phyloP scores from a whole-genome alignment of 2,888 invertebrate genomes.

The Hymenopus coronatus region DNA sequence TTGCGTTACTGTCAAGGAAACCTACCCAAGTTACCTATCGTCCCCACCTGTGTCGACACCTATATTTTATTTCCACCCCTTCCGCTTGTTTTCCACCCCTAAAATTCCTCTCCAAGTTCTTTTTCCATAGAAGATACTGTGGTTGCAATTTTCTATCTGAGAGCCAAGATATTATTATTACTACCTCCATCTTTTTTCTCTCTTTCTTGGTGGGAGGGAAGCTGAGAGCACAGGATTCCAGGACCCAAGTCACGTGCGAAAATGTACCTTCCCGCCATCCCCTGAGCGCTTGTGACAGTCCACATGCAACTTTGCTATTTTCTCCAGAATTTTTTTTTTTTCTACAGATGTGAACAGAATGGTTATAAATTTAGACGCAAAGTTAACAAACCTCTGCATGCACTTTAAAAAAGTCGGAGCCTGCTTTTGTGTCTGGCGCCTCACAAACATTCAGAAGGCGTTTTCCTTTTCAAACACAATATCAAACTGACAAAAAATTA shows the following conservation, averaged over 20 bases:
- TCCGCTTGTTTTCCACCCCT: background rate
- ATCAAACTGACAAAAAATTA: too few relatives aligned
- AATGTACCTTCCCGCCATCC: background rate
- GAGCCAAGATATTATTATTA: background rate
- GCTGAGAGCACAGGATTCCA: background rate
- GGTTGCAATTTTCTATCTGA: background rate
- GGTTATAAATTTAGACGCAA: background rate
- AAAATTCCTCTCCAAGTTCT: background rate
- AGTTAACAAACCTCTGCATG: background rate
- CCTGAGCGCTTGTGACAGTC: background rate
- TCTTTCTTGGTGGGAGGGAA: background rate
- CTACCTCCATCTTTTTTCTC: background rate
- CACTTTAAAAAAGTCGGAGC: background rate
- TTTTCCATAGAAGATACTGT: background rate
- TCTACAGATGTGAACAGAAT: background rate
- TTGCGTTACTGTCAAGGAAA: background rate
- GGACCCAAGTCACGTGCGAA: background rate
- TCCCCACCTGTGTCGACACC: background rate
- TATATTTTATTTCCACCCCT: background rate
- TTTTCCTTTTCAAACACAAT: too few relatives aligned
- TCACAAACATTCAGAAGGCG: too few relatives aligned
- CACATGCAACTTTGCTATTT: background rate
- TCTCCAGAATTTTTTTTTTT: background rate
- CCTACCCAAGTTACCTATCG: background rate
- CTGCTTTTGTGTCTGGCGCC: background rate